A percentile compares a stretch with the other conserved stretches of the same genome.
Conservation (phyloP, 2,797 vertebrate species). For the Sebastes cheni region DNA sequence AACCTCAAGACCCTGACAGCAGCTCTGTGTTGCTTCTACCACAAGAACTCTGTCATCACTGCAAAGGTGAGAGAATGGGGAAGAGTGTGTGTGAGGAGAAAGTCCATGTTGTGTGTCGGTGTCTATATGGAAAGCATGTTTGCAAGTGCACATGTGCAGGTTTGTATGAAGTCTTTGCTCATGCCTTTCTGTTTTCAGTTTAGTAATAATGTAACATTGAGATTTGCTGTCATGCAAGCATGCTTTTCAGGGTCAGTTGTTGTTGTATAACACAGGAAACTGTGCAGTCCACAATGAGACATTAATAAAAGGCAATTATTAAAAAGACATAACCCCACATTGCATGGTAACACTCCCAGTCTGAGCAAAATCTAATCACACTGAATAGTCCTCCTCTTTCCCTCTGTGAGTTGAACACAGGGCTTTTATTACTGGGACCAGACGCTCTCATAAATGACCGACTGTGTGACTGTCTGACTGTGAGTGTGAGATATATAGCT, state of each 20-base stretch:
- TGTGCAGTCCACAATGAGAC: not conserved
- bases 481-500: conserved; percentile 52
- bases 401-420: conserved; percentile 65
- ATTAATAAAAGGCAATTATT: not conserved
- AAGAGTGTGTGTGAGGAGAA: not conserved
- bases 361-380: conserved; percentile 56
- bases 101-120: not conserved
- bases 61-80: conserved; percentile 89
- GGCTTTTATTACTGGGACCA: conserved; percentile 72
- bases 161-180: not conserved
- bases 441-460: conserved; percentile 70
- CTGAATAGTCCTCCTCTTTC: conserved; percentile 65
- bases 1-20: conserved; percentile 87
- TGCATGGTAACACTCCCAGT: conserved; percentile 39
- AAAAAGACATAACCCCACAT: conserved; percentile 6
- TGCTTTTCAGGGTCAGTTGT: not conserved
- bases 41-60: conserved; percentile 88
- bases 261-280: conserved; percentile 12
- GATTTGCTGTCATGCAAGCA: not conserved
- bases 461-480: conserved; percentile 62
- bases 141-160: not conserved
- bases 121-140: not conserved
- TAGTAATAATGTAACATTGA: not conserved
- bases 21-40: conserved; percentile 95
- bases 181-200: not conserved